phyloP scores from a whole-genome alignment of 2,888 invertebrate species.

The Diaperis boleti region DNA sequence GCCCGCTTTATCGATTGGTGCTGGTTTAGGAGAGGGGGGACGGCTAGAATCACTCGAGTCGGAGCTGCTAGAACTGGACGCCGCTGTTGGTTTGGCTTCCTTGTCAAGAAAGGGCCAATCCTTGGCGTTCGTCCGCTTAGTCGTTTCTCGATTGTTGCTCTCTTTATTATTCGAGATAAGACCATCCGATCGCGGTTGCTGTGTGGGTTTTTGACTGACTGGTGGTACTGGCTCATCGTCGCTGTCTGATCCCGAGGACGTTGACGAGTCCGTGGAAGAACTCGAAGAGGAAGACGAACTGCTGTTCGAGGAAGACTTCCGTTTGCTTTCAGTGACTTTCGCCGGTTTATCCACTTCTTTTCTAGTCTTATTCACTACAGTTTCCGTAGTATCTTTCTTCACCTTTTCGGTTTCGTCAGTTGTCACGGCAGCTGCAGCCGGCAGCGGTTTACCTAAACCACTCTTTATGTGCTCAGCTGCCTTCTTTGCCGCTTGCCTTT shows the following conservation, averaged over 20 bases:
- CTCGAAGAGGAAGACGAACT: conserved; percentile 68
- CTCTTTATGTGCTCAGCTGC: conserved; percentile 92
- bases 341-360: conserved; percentile 52
- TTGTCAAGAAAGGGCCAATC: conserved; percentile 86
- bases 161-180: conserved; percentile 53
- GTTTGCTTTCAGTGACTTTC: conserved; percentile 63
- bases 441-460: conserved; percentile 73
- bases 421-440: conserved; percentile 55
- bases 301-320: conserved; percentile 71
- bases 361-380: conserved; percentile 46
- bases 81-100: conserved; percentile 78
- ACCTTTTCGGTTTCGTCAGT: conserved; percentile 63
- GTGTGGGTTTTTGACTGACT: conserved; percentile 14
- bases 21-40: conserved; percentile 58
- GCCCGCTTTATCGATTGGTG: conserved; percentile 49
- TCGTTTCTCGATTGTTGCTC: conserved; percentile 50
- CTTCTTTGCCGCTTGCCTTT: conserved; percentile 91
- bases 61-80: conserved; percentile 70
- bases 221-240: conserved; percentile 66
- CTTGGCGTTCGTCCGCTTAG: conserved; percentile 67
- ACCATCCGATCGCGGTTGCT: conserved; percentile 62
- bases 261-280: conserved; percentile 67
- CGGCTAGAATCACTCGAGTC: conserved; percentile 69
- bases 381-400: conserved; percentile 54
- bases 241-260: conserved; percentile 71